Conservation (phyloP, 2,797 vertebrate species). For the Ciconia nigra region DNA sequence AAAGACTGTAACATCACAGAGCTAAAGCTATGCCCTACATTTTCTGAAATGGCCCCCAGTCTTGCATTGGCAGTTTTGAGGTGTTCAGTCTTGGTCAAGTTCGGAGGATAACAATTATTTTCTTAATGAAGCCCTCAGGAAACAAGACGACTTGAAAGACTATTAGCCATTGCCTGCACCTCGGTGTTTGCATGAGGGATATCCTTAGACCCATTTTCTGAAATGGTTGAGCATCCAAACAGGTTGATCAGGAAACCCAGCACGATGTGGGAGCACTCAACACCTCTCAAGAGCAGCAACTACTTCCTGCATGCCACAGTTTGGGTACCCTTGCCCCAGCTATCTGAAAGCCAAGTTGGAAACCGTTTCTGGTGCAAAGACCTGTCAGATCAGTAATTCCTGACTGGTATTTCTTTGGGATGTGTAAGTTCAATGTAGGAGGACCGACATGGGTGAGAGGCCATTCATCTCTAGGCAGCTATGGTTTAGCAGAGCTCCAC, state of each 20-base stretch:
- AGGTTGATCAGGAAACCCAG: not conserved
- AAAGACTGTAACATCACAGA: not conserved
- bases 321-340: not conserved
- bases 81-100: not conserved
- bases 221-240: not conserved
- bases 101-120: not conserved
- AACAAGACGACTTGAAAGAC: not conserved
- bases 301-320: not conserved
- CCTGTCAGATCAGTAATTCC: not conserved
- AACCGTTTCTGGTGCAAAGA: not conserved
- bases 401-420: not conserved
- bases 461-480: not conserved
- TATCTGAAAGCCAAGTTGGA: not conserved
- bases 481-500: not conserved
- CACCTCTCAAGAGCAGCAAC: not conserved
- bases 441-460: not conserved
- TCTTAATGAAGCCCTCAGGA: not conserved
- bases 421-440: not conserved
- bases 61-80: not conserved
- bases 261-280: not conserved
- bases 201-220: not conserved
- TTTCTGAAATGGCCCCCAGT: not conserved
- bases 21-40: not conserved
- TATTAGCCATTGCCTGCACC: not conserved
- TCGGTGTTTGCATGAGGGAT: rapidly evolving